Conservation (phyloP, 2,113 vertebrate species). For the cat (Felis catus) region DNA sequence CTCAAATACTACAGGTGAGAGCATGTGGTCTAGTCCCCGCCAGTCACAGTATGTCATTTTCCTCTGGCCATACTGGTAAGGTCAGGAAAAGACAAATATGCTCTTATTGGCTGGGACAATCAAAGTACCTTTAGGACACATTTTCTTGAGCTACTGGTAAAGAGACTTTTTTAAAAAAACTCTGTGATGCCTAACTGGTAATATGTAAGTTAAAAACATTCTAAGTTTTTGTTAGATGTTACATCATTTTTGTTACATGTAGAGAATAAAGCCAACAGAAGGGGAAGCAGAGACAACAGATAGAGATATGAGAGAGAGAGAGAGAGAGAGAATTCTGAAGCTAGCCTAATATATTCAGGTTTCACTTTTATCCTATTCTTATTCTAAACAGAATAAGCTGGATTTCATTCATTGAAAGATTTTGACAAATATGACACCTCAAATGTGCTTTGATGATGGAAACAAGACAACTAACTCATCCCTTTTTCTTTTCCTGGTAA, state of each 20-base stretch:
- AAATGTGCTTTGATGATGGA: neutral
- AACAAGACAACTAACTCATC: neutral
- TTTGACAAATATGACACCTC: constrained; percentile 6
- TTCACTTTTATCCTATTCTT: neutral
- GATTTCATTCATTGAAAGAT: neutral
- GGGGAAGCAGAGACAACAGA: neutral
- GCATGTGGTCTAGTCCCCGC: neutral
- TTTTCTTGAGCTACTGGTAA: neutral
- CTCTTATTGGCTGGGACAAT: neutral
- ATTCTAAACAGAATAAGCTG: neutral
- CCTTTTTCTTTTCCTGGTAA: neutral
- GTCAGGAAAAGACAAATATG: neutral
- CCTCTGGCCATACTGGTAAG: neutral
- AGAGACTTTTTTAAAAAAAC: neutral
- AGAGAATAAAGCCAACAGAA: neutral
- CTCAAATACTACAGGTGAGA: neutral
- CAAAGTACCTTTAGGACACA: neutral
- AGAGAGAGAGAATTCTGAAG: neutral
- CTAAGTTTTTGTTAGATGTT: neutral
- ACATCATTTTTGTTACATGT: neutral
- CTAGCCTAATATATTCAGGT: neutral
- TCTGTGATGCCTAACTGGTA: neutral
- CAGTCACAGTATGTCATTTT: neutral
- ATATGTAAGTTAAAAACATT: neutral
- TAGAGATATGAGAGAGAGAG: neutral